phyloP scores from a whole-genome alignment of 1,140 invertebrate genomes.

The Cotesia typhae region DNA sequence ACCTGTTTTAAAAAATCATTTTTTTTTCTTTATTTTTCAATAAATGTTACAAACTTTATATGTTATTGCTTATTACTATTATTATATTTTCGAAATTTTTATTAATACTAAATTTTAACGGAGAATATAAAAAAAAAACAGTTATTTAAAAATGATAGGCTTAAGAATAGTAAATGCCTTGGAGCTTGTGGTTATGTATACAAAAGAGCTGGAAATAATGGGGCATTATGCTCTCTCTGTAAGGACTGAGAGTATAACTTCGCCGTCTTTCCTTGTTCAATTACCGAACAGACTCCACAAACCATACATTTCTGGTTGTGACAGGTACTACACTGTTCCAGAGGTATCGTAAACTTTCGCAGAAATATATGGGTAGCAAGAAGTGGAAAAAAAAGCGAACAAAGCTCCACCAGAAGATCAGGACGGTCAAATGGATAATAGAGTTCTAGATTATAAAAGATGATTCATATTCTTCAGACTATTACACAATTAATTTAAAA shows the following conservation, averaged over 20 bases:
- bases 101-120: too few species aligned
- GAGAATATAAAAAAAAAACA: background rate
- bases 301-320: conserved; percentile 49
- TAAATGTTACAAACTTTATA: background rate
- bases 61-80: background rate
- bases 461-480: too few species aligned
- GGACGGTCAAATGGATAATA: too few species aligned
- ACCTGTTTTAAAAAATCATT: background rate
- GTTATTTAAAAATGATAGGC: background rate
- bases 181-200: conserved; percentile 16
- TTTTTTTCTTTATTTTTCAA: background rate
- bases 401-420: too few species aligned
- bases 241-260: conserved; percentile 43
- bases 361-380: conserved; percentile 30
- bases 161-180: conserved; percentile 14
- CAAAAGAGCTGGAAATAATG: conserved; percentile 54
- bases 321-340: conserved; percentile 41
- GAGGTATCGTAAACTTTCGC: conserved; percentile 44
- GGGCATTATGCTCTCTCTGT: conserved; percentile 51
- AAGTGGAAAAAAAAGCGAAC: background rate
- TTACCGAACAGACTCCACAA: conserved; percentile 45
- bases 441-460: too few species aligned
- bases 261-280: conserved; percentile 36
- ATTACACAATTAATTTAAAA: too few species aligned
- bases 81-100: too few species aligned